phyloP scores from a whole-genome alignment of 2,797 vertebrate species.

The Melopsittacus undulatus region DNA sequence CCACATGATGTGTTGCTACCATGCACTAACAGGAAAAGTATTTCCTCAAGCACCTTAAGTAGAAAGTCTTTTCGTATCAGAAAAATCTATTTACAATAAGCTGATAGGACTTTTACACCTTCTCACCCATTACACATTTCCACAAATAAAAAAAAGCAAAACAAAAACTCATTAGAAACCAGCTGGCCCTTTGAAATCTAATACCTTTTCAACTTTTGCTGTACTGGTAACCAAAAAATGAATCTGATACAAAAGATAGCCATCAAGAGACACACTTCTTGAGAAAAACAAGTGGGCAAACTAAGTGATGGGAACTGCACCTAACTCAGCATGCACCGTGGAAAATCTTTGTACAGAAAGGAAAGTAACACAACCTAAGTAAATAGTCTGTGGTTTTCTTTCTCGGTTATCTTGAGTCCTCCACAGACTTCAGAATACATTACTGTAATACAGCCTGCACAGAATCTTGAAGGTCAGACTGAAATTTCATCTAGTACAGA shows the following conservation, averaged over 20 bases:
- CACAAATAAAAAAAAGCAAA: not conserved
- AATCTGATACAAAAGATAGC: not conserved
- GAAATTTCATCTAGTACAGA: not conserved
- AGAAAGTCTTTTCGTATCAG: not conserved
- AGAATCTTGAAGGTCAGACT: conserved; percentile 10
- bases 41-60: not conserved
- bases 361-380: not conserved
- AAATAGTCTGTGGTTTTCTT: conserved; percentile 2
- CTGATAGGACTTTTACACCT: not conserved
- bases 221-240: not conserved
- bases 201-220: not conserved
- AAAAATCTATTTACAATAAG: not conserved
- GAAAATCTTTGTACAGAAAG: not conserved
- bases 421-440: not conserved
- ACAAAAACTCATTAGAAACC: not conserved
- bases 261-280: not conserved
- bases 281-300: conserved; percentile 9
- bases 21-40: not conserved
- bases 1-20: not conserved
- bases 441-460: not conserved
- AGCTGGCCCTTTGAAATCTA: not conserved
- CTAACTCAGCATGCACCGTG: not conserved
- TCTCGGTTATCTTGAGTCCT: not conserved
- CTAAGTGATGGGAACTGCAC: not conserved
- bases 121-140: not conserved